Conservation (phyloP, 1,140 invertebrate genomes). For the Sycophila sp. region DNA sequence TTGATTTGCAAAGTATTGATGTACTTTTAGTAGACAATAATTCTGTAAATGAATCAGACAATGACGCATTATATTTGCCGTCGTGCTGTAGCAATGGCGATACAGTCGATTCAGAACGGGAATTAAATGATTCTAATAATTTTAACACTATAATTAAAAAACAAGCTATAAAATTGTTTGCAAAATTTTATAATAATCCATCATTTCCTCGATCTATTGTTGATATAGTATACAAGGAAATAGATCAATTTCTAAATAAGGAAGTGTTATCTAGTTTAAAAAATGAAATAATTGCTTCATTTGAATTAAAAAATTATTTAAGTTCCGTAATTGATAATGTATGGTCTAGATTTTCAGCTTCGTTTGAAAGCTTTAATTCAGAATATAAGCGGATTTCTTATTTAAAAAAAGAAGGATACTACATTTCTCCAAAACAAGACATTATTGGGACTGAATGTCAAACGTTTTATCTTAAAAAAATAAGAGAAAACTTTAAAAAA, state of each 20-base stretch:
- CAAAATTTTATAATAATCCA: neutral
- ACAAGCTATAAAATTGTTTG: neutral
- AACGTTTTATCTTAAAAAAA: conserved; percentile 16
- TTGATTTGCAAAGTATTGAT: too few species aligned
- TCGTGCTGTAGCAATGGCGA: too few species aligned
- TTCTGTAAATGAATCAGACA: too few species aligned
- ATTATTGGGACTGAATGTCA: conserved; percentile 22
- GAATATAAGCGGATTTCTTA: neutral
- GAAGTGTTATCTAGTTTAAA: neutral
- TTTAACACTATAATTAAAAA: neutral
- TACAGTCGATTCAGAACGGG: too few species aligned
- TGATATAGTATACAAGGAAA: neutral
- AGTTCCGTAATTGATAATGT: neutral
- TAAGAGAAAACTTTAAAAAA: conserved; percentile 12
- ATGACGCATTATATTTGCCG: too few species aligned
- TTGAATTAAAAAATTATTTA: neutral
- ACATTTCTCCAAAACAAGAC: neutral
- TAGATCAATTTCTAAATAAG: neutral
- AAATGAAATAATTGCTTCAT: neutral
- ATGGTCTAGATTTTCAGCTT: neutral
- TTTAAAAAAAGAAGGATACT: neutral
- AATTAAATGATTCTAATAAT: neutral
- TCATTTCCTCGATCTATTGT: neutral
- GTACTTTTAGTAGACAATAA: too few species aligned
- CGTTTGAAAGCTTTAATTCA: neutral